phyloP scores from a whole-genome alignment of 1,140 invertebrate genomes.

The Megalopta genalis region DNA sequence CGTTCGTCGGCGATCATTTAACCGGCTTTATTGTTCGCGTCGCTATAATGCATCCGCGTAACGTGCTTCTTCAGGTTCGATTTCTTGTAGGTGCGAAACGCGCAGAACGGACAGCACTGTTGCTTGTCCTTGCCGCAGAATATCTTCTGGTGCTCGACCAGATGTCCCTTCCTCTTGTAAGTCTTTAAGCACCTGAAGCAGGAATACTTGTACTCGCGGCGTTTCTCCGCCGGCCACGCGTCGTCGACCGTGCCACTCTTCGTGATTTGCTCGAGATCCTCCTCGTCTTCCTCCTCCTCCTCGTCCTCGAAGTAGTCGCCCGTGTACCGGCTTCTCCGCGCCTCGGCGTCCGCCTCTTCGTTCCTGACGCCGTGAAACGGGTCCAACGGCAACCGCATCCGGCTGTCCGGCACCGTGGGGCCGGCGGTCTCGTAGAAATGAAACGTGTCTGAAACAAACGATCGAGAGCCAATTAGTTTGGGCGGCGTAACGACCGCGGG shows the following conservation, averaged over 20 bases:
- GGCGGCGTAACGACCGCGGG: no score
- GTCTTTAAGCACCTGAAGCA: slow-evolving; percentile 5
- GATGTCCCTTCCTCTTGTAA: slow-evolving; percentile 3
- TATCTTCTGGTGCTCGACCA: slow-evolving; percentile 14
- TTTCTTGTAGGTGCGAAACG: slow-evolving; percentile 12
- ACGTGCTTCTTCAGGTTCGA: slow-evolving; percentile 16
- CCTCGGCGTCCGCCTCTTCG: not conserved
- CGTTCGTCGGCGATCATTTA: no score
- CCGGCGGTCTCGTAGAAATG: not conserved
- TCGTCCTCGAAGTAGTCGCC: not conserved
- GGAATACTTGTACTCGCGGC: not conserved
- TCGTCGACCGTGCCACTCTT: not conserved
- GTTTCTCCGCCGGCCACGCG: not conserved
- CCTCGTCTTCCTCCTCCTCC: not conserved
- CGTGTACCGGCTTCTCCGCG: no score
- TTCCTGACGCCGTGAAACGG: not conserved
- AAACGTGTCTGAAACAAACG: not conserved
- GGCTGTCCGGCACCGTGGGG: no score
- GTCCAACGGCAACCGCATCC: no score
- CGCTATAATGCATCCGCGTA: not conserved
- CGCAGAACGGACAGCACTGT: not conserved
- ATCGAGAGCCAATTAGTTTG: not conserved
- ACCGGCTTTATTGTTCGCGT: no score
- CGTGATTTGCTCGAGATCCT: not conserved
- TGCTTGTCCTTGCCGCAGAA: slow-evolving; percentile 15